Evolutionary conservation across 2,888 invertebrate species (phyloP), one percentile per base, ranked within the genome.

Genomic region (Eupithecia centaureata): DNA sequence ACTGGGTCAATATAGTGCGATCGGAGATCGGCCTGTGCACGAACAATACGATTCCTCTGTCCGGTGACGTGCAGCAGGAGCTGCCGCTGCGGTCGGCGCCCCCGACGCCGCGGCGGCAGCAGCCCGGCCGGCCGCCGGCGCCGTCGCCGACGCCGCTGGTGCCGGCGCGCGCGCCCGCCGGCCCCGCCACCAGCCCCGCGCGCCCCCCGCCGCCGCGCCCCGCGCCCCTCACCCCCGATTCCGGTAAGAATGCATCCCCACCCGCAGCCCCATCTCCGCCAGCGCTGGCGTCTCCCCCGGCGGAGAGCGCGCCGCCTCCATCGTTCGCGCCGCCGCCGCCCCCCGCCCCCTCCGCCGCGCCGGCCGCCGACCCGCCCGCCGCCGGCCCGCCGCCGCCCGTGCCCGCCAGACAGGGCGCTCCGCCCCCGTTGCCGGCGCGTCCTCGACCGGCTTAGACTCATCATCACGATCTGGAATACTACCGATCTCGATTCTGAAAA

Each of bases 21-120:
- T 95, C 96, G 63, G 98, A 98, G 91, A 95, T 98, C 76, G 95
- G 95, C 67, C 91, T 98, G 58, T 98, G 97, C 86, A 95, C 97
- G 28, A 96, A 96, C 77, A 98, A 97, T 80, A 97, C 98, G 10
- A 94, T 97, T 65, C 96, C 98, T 0, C 92, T 98, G 54, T 96
- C 94, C 77, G 94, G 92, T 28, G 88, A 92, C 60, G 78, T 81
- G 56, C 87, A 86, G 69, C 72, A 82, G 22, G 90, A 92, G 66
- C 83, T 90, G 7, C 90, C 93, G 3, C 77, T 91, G 25, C 83
- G 91, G 52, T 91, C 92, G 10, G 93, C 92, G 38, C 94, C 93
- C 1, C 90, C 93, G 2, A 90, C 92, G 7, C 93, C 92, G 51
- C 85, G 93, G 27, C 91, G 94, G 38, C 94, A 94, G 63, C 94